Percentiles rank a stretch among this genome's conserved stretches.
Conservation (phyloP, 2,888 invertebrate genomes). For the Tineola bisselliella region DNA sequence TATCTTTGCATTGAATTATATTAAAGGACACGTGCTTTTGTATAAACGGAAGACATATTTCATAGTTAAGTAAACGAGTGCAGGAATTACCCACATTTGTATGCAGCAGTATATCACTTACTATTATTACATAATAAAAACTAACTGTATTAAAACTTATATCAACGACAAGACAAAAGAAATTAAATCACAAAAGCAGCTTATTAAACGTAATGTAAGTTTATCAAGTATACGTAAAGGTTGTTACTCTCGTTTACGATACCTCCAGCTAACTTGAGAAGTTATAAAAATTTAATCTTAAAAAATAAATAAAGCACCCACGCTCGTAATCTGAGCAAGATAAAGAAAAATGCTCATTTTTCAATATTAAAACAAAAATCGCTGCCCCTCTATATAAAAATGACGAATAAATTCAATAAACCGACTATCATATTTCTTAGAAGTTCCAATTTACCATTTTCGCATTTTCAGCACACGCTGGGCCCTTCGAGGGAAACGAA, state of each 20-base stretch:
- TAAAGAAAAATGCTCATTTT: background rate
- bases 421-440: conserved; percentile 13
- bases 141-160: too few relatives aligned
- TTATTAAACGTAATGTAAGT: too few relatives aligned
- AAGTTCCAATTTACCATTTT: conserved; percentile 10
- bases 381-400: background rate
- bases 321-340: background rate
- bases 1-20: conserved; percentile 5
- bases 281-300: background rate
- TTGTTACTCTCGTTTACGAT: too few relatives aligned
- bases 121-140: too few relatives aligned
- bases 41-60: background rate
- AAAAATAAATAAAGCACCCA: too few relatives aligned
- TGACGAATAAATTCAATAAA: conserved; percentile 13
- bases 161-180: too few relatives aligned
- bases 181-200: too few relatives aligned
- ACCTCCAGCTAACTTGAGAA: background rate
- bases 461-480: conserved; percentile 13
- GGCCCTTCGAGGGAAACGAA: conserved; percentile 5
- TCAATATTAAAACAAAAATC: background rate
- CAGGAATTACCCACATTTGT: background rate
- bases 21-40: background rate
- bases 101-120: too few relatives aligned
- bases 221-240: too few relatives aligned
- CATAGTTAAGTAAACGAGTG: background rate